Base-by-base conservation (phyloP, 1,140 invertebrate genomes). In the Piezodorus guildinii region DNA sequence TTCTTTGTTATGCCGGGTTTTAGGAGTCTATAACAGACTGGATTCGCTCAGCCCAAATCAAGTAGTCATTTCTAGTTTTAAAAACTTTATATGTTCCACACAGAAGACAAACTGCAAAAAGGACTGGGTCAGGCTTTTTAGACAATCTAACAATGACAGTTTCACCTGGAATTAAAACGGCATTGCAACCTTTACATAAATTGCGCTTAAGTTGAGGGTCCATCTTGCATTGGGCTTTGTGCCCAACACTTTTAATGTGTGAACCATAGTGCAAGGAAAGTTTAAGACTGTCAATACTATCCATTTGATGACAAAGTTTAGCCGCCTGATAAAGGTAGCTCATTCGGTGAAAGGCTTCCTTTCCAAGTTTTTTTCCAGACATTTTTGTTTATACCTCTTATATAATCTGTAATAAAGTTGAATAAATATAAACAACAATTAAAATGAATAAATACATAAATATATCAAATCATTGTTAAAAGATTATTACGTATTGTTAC, bases 161-260 rank as follows among this genome's bases (percentile, higher is more conserved):
- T 16, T 69, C 62, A 14, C 70, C 70, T 12, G 70, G 67, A 61
- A 71, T 64, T 30, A 71, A 60, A 8, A 71, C 45, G 15, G 49
- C 62, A 64, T 69, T 67, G 59, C 70, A 71, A 44, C 67, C 64
- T 64, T 71, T 71, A 51, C 70, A 71, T 25, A 71, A 30, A 27
- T 62, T 70, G 34, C 70, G 66, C 54, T 71, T 71, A 14, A 71
- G 62, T 60, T 65, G 61, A 30, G 65, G 67, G 30, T 69, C 69
- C 21, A 69, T 60, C 45, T 65, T 45, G 16, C 63, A 34, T 44
- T 63, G 49, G 21, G 63, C 64, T 67, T 71, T 71, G 58, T 67
- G 65, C 4, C 61, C 64, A 14, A 70, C 52, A 25, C 62, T 65
- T 44, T 60, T 60, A 12, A 70, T 45, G 27, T 70, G 60, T 17